phyloP scores from a whole-genome alignment of 1,140 invertebrate genomes.

The Drosophila kurseongensis region DNA sequence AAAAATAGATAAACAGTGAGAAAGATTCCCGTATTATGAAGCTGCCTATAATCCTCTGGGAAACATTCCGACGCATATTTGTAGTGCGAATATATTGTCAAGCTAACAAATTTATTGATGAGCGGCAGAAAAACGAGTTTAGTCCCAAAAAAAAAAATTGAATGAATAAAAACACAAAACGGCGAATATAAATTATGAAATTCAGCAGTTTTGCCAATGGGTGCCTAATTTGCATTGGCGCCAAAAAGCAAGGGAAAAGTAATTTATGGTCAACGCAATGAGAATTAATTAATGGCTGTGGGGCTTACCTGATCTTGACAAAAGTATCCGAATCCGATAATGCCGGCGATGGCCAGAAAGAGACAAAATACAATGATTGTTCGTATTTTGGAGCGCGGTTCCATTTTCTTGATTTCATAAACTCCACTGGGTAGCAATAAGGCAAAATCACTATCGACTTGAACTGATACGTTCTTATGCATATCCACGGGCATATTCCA shows the following conservation, averaged over 20 bases:
- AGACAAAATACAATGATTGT: slow-evolving; percentile 92
- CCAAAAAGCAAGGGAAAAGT: slow-evolving; percentile 37
- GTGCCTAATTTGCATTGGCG: slow-evolving; percentile 75
- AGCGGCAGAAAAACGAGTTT: slow-evolving; percentile 46
- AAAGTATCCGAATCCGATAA: slow-evolving; percentile 94
- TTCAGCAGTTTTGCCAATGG: slow-evolving; percentile 41
- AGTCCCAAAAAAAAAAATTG: slow-evolving; percentile 8
- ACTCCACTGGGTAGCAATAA: slow-evolving; percentile 88
- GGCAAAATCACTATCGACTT: slow-evolving; percentile 91
- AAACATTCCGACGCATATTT: slow-evolving; percentile 35
- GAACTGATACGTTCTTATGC: slow-evolving; percentile 91
- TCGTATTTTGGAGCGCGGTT: slow-evolving; percentile 89
- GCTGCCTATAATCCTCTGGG: slow-evolving; percentile 18
- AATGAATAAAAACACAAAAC: slow-evolving; percentile 58
- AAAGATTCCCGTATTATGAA: slow-evolving; percentile 19
- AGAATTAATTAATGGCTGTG: slow-evolving; percentile 24
- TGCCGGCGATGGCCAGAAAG: slow-evolving; percentile 91
- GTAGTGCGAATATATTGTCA: slow-evolving; percentile 10
- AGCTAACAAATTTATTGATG: slow-evolving; percentile 39
- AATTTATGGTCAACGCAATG: slow-evolving; percentile 52
- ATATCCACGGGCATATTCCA: slow-evolving; percentile 85
- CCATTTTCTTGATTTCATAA: slow-evolving; percentile 92
- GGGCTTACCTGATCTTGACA: slow-evolving; percentile 91
- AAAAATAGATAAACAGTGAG: slow-evolving; percentile 24
- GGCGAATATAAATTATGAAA: slow-evolving; percentile 68